These are phyloP conservation scores for Onychomys arenicola DNA, from an alignment of 2,797 vertebrate genomes.

Conservation along the genomic window DNA sequence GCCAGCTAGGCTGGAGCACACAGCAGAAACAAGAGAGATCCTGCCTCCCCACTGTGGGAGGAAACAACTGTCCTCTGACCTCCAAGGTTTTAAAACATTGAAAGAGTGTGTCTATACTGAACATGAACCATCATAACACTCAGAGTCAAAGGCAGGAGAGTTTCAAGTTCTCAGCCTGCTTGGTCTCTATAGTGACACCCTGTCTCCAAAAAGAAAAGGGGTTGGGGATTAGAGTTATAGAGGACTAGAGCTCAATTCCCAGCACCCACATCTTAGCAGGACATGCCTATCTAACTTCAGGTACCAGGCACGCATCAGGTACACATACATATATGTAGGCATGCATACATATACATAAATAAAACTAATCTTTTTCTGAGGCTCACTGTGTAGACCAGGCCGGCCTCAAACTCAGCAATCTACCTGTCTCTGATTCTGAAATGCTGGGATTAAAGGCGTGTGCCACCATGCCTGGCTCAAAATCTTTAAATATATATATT, in stretches of 20 bases:
- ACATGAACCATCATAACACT: neutral
- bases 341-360: neutral
- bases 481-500: too few relatives aligned
- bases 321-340: neutral
- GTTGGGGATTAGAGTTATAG: neutral
- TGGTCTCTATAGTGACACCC: neutral
- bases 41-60: neutral
- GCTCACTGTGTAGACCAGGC: neutral
- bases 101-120: neutral
- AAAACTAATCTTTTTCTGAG: neutral
- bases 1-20: neutral
- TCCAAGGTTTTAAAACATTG: neutral
- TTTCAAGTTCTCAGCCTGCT: neutral
- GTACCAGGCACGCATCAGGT: neutral
- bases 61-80: too few relatives aligned
- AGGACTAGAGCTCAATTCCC: neutral
- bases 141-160: neutral
- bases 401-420: neutral
- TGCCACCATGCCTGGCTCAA: neutral
- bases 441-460: neutral
- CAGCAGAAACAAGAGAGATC: too few relatives aligned
- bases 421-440: neutral
- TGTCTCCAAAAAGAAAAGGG: neutral
- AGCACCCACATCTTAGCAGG: neutral
- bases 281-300: neutral